These are phyloP conservation scores for Salarias fasciatus DNA, from an alignment of 2,797 vertebrate genomes.

Conservation along the genomic window DNA sequence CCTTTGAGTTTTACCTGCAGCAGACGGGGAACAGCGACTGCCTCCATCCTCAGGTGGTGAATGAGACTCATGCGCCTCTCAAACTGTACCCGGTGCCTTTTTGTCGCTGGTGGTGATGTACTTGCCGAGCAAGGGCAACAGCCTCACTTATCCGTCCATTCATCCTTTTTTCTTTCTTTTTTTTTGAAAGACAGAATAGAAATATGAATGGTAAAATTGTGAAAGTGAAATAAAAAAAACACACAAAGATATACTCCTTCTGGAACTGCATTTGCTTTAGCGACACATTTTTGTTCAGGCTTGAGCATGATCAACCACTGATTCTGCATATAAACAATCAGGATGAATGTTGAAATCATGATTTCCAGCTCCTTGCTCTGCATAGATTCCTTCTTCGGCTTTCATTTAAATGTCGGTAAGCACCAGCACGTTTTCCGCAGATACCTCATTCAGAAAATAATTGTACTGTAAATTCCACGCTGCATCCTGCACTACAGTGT, in stretches of 20 bases:
- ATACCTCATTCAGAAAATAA: neutral
- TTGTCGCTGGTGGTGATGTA: neutral
- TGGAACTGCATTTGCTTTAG: too few relatives aligned
- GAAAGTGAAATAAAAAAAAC: neutral
- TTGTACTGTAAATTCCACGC: neutral
- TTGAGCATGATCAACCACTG: too few relatives aligned
- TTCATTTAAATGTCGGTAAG: neutral
- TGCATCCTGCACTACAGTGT: constrained; percentile 2
- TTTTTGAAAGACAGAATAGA: neutral
- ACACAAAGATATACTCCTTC: too few relatives aligned
- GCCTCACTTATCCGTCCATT: neutral
- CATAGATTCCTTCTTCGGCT: neutral
- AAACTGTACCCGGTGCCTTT: neutral
- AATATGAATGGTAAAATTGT: neutral
- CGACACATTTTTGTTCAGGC: too few relatives aligned
- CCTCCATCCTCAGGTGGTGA: neutral
- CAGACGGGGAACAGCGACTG: neutral
- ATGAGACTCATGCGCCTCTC: neutral
- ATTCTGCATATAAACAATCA: too few relatives aligned
- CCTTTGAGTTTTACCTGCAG: neutral
- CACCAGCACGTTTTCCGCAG: neutral
- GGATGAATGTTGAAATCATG: too few relatives aligned
- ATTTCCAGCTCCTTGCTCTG: too few relatives aligned
- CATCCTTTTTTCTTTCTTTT: neutral
- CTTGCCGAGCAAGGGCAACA: neutral